Conservation (phyloP, 2,888 invertebrate species). For the Drosophila differens region DNA sequence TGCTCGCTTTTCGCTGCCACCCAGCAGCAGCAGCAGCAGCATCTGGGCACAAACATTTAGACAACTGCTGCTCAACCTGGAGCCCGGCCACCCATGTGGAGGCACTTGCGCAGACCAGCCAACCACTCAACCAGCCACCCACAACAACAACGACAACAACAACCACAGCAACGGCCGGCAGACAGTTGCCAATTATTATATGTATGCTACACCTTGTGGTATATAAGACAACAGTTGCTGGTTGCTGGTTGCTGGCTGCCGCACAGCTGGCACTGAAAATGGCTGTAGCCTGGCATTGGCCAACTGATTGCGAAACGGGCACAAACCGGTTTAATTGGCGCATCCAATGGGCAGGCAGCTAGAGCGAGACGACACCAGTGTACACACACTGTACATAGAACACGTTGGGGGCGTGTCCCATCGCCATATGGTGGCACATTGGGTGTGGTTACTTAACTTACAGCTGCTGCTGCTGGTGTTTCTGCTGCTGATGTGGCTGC, state of each 20-base stretch:
- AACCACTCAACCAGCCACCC: conserved; percentile 5
- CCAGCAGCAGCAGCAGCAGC: conserved; percentile 23
- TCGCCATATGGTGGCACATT: conserved; percentile 43
- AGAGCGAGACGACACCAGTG: conserved; percentile 59
- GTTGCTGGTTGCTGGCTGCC: conserved; percentile 27
- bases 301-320: conserved; percentile 36
- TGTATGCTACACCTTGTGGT: conserved; percentile 21
- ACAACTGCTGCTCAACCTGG: conserved; percentile 52
- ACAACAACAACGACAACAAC: neutral
- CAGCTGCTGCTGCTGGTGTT: conserved; percentile 59
- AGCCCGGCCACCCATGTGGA: conserved; percentile 44
- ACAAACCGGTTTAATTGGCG: conserved; percentile 52
- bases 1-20: conserved; percentile 23
- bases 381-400: conserved; percentile 49
- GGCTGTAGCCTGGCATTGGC: conserved; percentile 62
- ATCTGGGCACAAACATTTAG: conserved; percentile 68
- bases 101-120: conserved; percentile 54
- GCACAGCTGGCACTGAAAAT: conserved; percentile 45
- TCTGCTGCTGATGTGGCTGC: conserved; percentile 27
- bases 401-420: conserved; percentile 49
- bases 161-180: neutral
- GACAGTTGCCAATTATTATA: conserved; percentile 17
- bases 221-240: conserved; percentile 31
- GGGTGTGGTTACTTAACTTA: conserved; percentile 64
- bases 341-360: conserved; percentile 50